phyloP scores from a whole-genome alignment of 2,113 vertebrate genomes.

The Hippocampus comes region DNA sequence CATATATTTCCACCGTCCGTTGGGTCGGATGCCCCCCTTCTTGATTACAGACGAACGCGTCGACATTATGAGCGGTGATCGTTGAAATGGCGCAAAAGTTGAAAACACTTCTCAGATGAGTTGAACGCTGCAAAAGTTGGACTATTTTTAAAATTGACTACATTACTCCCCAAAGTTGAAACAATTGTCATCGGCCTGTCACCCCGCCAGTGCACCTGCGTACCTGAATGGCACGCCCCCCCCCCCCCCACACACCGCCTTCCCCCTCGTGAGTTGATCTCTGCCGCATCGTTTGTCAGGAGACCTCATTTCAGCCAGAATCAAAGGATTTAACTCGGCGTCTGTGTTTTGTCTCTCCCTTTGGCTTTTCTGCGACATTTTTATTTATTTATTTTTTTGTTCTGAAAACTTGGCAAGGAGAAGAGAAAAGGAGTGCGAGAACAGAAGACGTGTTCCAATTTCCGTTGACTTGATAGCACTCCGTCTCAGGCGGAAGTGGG shows the following conservation, averaged over 20 bases:
- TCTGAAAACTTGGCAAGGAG: not conserved
- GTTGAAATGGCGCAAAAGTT: not conserved
- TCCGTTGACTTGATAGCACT: not conserved
- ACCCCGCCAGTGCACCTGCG: not conserved
- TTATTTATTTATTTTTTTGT: not conserved
- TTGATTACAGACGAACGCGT: not conserved
- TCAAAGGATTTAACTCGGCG: not conserved
- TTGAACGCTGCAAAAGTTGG: not conserved
- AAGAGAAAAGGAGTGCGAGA: not conserved
- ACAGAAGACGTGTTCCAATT: not conserved
- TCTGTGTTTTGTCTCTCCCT: not conserved
- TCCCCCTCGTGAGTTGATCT: not conserved
- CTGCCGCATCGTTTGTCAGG: not conserved
- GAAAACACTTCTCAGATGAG: no score
- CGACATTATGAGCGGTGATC: not conserved
- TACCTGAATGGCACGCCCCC: not conserved
- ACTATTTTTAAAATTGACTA: not conserved
- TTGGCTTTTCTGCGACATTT: not conserved
- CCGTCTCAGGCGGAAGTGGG: not conserved
- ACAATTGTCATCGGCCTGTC: not conserved
- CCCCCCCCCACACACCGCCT: not conserved
- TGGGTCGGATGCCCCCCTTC: no score
- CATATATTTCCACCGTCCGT: no score
- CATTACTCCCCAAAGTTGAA: not conserved
- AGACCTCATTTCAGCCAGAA: slow-evolving; percentile 1